Evolutionary conservation across 2,797 vertebrate genomes (phyloP).

Genomic region (Podarcis lilfordi): DNA sequence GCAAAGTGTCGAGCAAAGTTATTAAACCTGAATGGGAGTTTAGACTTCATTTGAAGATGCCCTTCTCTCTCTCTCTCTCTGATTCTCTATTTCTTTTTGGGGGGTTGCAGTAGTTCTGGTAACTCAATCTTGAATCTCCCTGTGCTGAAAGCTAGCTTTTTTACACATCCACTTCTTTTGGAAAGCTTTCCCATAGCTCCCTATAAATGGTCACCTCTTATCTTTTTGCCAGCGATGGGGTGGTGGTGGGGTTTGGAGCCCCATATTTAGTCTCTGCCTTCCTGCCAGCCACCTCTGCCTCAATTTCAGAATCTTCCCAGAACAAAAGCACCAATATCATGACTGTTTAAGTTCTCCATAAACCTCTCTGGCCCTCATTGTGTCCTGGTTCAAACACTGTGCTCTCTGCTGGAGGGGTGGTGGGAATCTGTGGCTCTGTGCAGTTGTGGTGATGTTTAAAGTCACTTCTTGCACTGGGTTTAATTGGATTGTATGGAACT

Average conservation of each 20-base stretch:
- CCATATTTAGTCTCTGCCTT: not conserved
- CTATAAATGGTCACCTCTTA: not conserved
- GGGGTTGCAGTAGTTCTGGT: not conserved
- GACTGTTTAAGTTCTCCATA: too few relatives aligned
- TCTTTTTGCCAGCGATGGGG: not conserved
- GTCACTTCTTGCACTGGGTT: too few relatives aligned
- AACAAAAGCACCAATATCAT: not conserved
- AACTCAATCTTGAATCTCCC: conserved; percentile 27
- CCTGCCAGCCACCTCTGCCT: too few relatives aligned
- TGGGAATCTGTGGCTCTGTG: not conserved
- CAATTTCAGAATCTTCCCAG: not conserved
- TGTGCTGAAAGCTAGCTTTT: not conserved
- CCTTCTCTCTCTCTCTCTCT: conserved; percentile 12
- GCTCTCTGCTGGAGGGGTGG: too few relatives aligned
- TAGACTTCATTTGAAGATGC: conserved; percentile 38
- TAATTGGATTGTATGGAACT: not conserved
- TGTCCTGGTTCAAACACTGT: too few relatives aligned
- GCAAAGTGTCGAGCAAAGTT: conserved; percentile 70
- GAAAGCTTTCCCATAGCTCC: not conserved
- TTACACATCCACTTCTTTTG: not conserved
- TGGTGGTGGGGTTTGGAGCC: too few relatives aligned
- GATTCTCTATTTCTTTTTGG: not conserved
- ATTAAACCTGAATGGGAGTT: conserved; percentile 52
- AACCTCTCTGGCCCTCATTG: too few relatives aligned
- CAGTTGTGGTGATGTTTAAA: not conserved